phyloP scores from a whole-genome alignment of 2,113 vertebrate species.

The mouse (Mus musculus) region DNA sequence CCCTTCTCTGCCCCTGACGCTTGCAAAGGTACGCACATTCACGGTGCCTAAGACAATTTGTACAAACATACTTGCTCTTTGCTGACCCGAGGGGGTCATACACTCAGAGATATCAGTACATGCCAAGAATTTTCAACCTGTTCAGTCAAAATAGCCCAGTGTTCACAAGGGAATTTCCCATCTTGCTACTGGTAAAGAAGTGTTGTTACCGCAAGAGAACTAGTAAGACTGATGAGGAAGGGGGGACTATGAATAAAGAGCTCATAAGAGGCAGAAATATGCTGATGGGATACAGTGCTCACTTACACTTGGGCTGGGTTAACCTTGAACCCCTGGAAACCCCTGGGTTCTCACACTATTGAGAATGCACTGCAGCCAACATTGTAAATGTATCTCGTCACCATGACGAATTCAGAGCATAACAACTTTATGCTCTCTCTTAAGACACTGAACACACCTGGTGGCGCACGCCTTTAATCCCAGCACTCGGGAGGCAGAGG shows the following conservation, averaged over 20 bases:
- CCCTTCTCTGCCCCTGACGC: slow-evolving; percentile 90
- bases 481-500: no score
- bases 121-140: background rate
- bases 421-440: background rate
- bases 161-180: background rate
- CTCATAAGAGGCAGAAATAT: background rate
- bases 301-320: background rate
- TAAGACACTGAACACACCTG: background rate
- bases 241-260: background rate
- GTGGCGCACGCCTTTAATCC: no score
- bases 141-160: background rate
- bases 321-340: background rate
- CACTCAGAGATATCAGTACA: background rate
- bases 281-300: background rate
- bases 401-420: background rate
- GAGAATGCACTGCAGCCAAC: background rate
- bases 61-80: slow-evolving; percentile 8
- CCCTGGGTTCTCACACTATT: background rate
- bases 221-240: background rate
- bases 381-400: background rate
- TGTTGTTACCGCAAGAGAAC: background rate
- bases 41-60: background rate
- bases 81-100: background rate
- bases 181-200: background rate
- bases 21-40: slow-evolving; percentile 92